Evolutionary conservation across 2,888 invertebrate genomes (phyloP), one percentile per base, ranked within the genome.

Genomic region (Gonocerus acuteangulatus): DNA sequence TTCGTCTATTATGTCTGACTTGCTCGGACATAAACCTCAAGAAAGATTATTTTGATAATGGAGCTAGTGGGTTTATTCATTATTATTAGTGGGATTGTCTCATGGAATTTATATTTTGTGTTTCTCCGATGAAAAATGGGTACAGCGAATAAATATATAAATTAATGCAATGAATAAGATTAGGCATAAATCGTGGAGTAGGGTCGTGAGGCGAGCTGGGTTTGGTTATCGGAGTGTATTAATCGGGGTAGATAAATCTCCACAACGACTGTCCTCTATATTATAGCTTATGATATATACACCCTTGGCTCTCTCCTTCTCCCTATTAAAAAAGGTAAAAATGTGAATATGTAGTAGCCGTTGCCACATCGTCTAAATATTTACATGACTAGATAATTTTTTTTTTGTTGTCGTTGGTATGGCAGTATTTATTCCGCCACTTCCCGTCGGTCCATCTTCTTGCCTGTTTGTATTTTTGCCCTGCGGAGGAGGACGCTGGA

Each of bases 81-180:
- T 27, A 27, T 27, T n/a, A 27, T 9, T 27, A 27, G 27, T 27
- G 27, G 9, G 27, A 32, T 32, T 32, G 32, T 32, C 32, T 32
- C 32, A 6, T 32, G 32, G 32, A 39, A 39, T 39, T n/a, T 54
- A 54, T 42, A 54, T 42, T 54, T 54, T 54, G 36, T 54, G 54
- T 54, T 54, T 54, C 21, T 36, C 22, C 15, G 18, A 57, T 57
- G 57, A 57, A 44, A 45, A 36, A 57, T 47, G 13, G 34, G 15
- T 45, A 47, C 44, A 32, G 39, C 57, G 27, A 57, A 57, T 57
- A 57, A 57, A 57, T 57, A 57, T 57, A 57, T 57, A 57, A 57
- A 57, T 57, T 57, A 57, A 57, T 44, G 23, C 57, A 57, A 57
- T 44, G 57, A 57, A 57, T 57, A 57, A 44, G 27, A 57, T 57